Percentiles rank a stretch among this genome's conserved stretches.
phyloP scores from a whole-genome alignment of 2,888 invertebrate species.

The Pristionchus exspectatus region DNA sequence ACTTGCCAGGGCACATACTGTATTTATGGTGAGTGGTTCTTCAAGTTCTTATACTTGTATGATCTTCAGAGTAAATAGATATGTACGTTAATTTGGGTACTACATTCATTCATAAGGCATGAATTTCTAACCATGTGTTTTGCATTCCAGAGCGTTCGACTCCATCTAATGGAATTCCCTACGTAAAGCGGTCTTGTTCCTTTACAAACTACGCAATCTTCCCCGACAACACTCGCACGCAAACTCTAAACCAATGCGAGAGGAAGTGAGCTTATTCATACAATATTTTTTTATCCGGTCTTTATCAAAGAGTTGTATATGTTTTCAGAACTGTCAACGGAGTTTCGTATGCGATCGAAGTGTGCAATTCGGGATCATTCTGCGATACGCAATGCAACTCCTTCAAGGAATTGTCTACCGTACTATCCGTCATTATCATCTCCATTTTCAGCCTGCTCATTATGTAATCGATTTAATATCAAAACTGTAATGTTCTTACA shows the following conservation, averaged over 20 bases:
- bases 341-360: slow-evolving; percentile 7
- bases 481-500: background rate
- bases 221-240: background rate
- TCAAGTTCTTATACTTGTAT: no score
- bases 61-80: no score
- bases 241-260: slow-evolving; percentile 28
- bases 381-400: slow-evolving; percentile 42
- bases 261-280: background rate
- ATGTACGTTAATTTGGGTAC: background rate
- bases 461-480: background rate
- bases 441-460: background rate
- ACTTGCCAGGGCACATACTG: slow-evolving; percentile 48
- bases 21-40: slow-evolving; percentile 21
- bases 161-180: background rate
- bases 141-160: slow-evolving; percentile 27
- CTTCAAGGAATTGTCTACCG: background rate
- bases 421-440: background rate
- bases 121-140: background rate
- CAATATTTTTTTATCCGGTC: no score
- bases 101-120: background rate
- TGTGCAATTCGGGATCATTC: slow-evolving; percentile 46
- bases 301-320: background rate
- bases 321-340: slow-evolving; percentile 42
- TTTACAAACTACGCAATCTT: background rate
- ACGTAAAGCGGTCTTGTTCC: background rate